These are phyloP conservation scores for Cataglyphis rosenhaueri DNA, from an alignment of 2,888 invertebrate species.

Conservation along the genomic window DNA sequence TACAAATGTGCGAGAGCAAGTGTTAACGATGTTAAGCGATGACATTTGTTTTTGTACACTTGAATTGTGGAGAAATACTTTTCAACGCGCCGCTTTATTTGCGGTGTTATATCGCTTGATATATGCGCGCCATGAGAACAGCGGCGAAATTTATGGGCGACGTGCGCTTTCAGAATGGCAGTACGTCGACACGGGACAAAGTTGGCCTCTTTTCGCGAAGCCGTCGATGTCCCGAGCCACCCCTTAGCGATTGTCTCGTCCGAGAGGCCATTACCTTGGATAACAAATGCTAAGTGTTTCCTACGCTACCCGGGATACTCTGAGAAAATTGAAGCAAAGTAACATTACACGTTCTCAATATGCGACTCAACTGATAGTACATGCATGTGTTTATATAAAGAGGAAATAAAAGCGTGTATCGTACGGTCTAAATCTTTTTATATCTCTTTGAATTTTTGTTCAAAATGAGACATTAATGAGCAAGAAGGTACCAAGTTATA, in stretches of 20 bases:
- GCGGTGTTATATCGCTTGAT: conserved; percentile 49
- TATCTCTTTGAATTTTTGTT: background rate
- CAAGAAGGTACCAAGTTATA: background rate
- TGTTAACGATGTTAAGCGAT: conserved; percentile 25
- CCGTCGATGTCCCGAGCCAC: conserved; percentile 60
- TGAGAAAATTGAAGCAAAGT: conserved; percentile 68
- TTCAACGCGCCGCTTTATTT: conserved; percentile 48
- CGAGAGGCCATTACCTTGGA: conserved; percentile 71
- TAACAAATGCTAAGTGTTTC: conserved; percentile 78
- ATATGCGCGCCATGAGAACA: conserved; percentile 33
- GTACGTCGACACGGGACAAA: conserved; percentile 55
- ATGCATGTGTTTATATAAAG: conserved; percentile 58
- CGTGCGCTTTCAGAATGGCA: conserved; percentile 50
- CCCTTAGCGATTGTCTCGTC: conserved; percentile 73
- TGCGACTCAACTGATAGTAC: conserved; percentile 46
- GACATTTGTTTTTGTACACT: conserved; percentile 50
- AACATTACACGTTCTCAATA: conserved; percentile 53
- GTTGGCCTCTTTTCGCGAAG: conserved; percentile 58
- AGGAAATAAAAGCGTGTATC: conserved; percentile 51
- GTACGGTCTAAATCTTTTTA: background rate
- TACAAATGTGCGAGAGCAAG: conserved; percentile 12
- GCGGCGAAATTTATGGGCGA: conserved; percentile 56
- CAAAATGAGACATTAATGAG: background rate
- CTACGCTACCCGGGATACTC: conserved; percentile 70
- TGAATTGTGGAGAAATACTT: conserved; percentile 25